Evolutionary conservation across 2,797 vertebrate species (phyloP).

Genomic region (Hoplostethus atlanticus): DNA sequence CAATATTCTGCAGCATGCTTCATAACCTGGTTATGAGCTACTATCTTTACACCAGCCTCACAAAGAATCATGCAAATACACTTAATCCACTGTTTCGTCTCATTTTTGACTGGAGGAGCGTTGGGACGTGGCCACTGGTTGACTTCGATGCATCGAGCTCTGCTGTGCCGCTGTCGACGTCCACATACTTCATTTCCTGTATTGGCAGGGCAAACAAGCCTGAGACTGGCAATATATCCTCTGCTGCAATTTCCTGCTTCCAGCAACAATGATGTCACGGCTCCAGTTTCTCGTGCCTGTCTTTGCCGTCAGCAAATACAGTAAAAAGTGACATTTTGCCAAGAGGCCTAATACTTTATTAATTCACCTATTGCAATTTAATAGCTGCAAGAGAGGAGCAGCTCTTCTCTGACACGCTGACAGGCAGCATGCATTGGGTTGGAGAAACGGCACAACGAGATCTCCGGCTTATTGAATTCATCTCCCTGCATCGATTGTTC

Average conservation of each 20-base stretch:
- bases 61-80: too few species aligned
- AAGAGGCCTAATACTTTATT: conserved; percentile 49
- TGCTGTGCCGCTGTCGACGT: too few species aligned
- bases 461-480: conserved; percentile 53
- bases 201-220: conserved; percentile 16
- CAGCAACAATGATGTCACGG: background rate
- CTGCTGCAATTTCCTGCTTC: conserved; percentile 1
- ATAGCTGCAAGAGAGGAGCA: conserved; percentile 34
- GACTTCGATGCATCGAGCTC: too few species aligned
- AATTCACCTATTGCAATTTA: conserved; percentile 45
- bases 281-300: conserved; percentile 13
- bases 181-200: conserved; percentile 11
- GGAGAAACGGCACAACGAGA: conserved; percentile 18
- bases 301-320: conserved; percentile 25
- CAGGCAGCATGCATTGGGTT: conserved; percentile 29
- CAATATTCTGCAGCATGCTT: conserved; percentile 10
- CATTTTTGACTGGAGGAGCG: too few species aligned
- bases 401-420: conserved; percentile 29
- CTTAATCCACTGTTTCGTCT: too few species aligned
- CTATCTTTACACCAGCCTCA: too few species aligned
- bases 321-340: conserved; percentile 24
- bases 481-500: conserved; percentile 46
- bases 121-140: too few species aligned
- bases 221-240: conserved; percentile 4
- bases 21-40: conserved; percentile 13